These are phyloP conservation scores for Daktulosphaira vitifoliae DNA, from an alignment of 1,140 invertebrate genomes.

Conservation along the genomic window DNA sequence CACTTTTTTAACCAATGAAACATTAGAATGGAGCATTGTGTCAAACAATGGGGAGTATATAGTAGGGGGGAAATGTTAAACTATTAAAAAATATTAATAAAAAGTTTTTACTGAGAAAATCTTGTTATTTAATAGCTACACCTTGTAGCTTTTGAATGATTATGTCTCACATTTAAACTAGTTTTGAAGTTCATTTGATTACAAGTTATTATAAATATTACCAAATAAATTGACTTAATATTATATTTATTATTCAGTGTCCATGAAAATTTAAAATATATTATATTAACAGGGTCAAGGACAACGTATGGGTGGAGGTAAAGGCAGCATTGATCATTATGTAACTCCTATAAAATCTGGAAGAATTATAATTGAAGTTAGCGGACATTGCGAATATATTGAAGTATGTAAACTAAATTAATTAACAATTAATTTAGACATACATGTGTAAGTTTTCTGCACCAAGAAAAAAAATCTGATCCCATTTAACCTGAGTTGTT, in stretches of 20 bases:
- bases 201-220: background rate
- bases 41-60: too few relatives aligned
- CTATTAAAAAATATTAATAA: too few relatives aligned
- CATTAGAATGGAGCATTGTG: too few relatives aligned
- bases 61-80: too few relatives aligned
- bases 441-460: too few relatives aligned
- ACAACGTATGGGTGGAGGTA: slow-evolving; percentile 89
- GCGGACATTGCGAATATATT: slow-evolving; percentile 75
- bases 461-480: too few relatives aligned
- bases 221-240: background rate
- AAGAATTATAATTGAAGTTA: slow-evolving; percentile 91
- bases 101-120: too few relatives aligned
- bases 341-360: slow-evolving; percentile 84
- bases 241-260: background rate
- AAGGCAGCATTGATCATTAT: slow-evolving; percentile 92
- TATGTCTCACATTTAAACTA: too few relatives aligned
- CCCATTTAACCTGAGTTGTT: too few relatives aligned
- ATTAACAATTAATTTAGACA: too few relatives aligned
- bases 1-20: too few relatives aligned
- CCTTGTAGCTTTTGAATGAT: background rate
- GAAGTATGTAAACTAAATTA: slow-evolving; percentile 64
- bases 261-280: background rate
- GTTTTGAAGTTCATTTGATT: too few relatives aligned
- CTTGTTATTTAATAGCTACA: background rate
- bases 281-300: slow-evolving; percentile 59